A percentile compares a stretch with the other conserved stretches of the same genome.
Conservation (phyloP, 2,888 invertebrate genomes). For the Drosophila colorata region DNA sequence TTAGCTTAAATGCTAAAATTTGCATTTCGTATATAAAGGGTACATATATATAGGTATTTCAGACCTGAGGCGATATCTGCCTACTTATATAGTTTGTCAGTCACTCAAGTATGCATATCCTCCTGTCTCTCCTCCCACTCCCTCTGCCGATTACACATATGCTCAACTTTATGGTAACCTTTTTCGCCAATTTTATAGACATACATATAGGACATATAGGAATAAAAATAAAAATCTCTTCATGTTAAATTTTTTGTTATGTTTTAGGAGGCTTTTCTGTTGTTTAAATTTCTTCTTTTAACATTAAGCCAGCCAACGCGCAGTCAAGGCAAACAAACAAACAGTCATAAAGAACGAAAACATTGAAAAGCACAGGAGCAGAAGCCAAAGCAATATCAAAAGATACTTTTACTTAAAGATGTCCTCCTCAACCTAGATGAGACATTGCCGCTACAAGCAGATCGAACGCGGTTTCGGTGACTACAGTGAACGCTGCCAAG, state of each 20-base stretch:
- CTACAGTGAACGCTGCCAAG: slow-evolving; percentile 22
- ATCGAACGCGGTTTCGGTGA: slow-evolving; percentile 16
- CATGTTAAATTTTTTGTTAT: slow-evolving; percentile 22
- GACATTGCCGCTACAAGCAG: neutral
- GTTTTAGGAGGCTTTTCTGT: neutral
- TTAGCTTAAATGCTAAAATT: no score
- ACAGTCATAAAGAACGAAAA: slow-evolving; percentile 43
- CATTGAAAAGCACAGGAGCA: slow-evolving; percentile 28
- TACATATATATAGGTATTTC: no score
- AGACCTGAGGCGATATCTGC: no score
- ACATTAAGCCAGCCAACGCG: slow-evolving; percentile 56
- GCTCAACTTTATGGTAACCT: slow-evolving; percentile 1
- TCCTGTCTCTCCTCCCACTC: no score
- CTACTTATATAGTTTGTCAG: neutral
- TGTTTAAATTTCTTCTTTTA: slow-evolving; percentile 38
- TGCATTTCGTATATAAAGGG: no score
- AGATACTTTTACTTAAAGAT: slow-evolving; percentile 44
- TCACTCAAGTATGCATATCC: neutral
- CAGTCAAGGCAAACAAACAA: slow-evolving; percentile 58
- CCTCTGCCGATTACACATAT: neutral
- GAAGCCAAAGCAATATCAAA: slow-evolving; percentile 15
- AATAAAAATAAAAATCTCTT: slow-evolving; percentile 39
- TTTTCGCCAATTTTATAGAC: slow-evolving; percentile 9
- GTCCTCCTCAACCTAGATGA: slow-evolving; percentile 28
- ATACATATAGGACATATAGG: no score